phyloP scores from a whole-genome alignment of 2,888 invertebrate species.

The Vesta saturnalis region DNA sequence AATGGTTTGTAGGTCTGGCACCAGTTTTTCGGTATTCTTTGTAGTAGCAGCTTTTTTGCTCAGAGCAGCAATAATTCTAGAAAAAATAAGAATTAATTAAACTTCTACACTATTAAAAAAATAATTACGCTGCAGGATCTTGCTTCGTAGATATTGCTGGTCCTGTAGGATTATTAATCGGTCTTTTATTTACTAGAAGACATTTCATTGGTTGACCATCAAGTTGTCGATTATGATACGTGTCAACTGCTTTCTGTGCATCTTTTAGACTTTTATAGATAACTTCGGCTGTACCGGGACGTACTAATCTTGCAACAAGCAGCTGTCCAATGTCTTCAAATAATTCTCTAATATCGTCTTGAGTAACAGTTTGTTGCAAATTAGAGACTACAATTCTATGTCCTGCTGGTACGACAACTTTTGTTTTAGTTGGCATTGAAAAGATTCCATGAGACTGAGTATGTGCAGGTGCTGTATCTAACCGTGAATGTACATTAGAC shows the following conservation, averaged over 20 bases:
- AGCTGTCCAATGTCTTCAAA: constrained; percentile 94
- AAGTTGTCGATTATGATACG: constrained; percentile 91
- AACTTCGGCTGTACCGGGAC: constrained; percentile 91
- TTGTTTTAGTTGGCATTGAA: constrained; percentile 59
- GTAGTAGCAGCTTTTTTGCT: constrained; percentile 42
- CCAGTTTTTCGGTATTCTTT: constrained; percentile 59
- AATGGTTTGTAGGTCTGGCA: constrained; percentile 75
- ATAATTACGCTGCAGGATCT: constrained; percentile 45
- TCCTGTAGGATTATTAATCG: constrained; percentile 69
- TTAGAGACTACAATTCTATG: constrained; percentile 92
- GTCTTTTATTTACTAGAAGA: constrained; percentile 81
- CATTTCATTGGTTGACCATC: constrained; percentile 96
- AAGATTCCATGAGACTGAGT: constrained; percentile 53
- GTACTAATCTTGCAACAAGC: constrained; percentile 82
- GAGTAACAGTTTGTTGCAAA: constrained; percentile 85
- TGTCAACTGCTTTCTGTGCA: constrained; percentile 90
- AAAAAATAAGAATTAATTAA: constrained; percentile 19
- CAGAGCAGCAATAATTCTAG: constrained; percentile 39
- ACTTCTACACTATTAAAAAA: constrained; percentile 4
- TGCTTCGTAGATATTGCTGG: constrained; percentile 57
- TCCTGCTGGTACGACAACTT: constrained; percentile 67
- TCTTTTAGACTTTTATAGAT: constrained; percentile 87
- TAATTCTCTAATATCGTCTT: constrained; percentile 91
- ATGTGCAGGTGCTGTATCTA: constrained; percentile 60
- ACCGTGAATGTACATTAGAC: constrained; percentile 60